A percentile compares a stretch with the other conserved stretches of the same genome.
Evolutionary conservation across 2,113 vertebrate genomes (phyloP).

Genomic region (Ameiurus melas): DNA sequence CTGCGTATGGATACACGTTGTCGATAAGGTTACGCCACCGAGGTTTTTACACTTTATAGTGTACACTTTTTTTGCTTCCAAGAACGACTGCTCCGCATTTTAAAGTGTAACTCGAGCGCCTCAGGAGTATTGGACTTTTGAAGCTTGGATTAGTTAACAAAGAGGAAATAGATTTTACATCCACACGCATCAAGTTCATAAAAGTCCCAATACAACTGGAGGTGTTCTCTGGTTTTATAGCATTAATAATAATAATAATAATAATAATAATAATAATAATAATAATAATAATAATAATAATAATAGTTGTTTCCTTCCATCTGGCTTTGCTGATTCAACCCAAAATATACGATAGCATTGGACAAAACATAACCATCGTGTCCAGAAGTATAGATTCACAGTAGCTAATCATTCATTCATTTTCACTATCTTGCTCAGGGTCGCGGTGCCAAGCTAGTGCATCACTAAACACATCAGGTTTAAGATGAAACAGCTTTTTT

Average conservation of each 20-base stretch:
- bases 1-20: background rate
- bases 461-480: background rate
- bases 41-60: background rate
- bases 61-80: background rate
- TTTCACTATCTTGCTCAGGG: background rate
- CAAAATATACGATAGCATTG: background rate
- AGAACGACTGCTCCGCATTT: background rate
- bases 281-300: no score
- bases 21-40: background rate
- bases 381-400: background rate
- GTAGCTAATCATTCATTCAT: background rate
- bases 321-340: background rate
- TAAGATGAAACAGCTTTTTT: background rate
- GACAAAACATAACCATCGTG: background rate
- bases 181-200: background rate
- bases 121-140: background rate
- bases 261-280: no score
- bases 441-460: background rate
- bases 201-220: background rate
- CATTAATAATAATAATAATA: background rate
- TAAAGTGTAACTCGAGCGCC: constrained; percentile 7
- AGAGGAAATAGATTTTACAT: background rate
- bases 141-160: constrained; percentile 4
- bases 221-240: background rate
- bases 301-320: background rate